Evolutionary conservation across 2,113 vertebrate species (phyloP), one percentile per base, ranked within the genome.

Genomic region (Cyprinodon variegatus): DNA sequence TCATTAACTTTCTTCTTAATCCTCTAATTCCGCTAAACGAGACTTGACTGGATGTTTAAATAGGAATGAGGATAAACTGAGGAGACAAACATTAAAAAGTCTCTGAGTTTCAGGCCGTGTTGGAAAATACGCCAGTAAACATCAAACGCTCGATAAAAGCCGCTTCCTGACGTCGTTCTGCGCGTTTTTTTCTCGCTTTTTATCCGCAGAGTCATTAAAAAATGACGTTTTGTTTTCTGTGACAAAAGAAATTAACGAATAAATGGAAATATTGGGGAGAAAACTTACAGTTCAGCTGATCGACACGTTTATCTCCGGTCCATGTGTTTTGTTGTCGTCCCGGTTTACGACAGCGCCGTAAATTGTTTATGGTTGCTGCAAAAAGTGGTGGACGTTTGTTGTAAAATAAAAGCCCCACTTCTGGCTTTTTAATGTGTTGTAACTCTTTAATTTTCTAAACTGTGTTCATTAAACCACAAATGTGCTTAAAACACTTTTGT

Each of bases 301-400:
- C 36, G 75, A 22, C 11, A 57, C 50, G 50, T 57, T 57, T 39
- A 61, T n/a, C 84, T 82, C 1, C 40, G 6, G 3, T 71, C 63
- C 89, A 88, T 83, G 90, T 3, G 84, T 85, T 85, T 65, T 53
- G 3, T 7, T 6, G 41, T 17, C 46, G 11, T 7, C 9, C 29
- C 83, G 4, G 14, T 85, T 91, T 91, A 89, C 90, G 84, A 73
- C 74, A 84, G 13, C 45, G 37, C 1, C 37, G 38, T 77, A 0
- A 61, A 5, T 13, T 0, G n/a, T 46, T 0, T 7, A 3, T 17
- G 1, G 11, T 40, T 81, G 84, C 46, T 83, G 83, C 72, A 87
- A 86, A 85, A 12, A 1, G 29, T 29, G 29, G 29, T 29, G 29
- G 29, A 17, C 3, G 0, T 0, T 5, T 5, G 59, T 78, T 62